These are phyloP conservation scores for Emydura subglobosa DNA, from an alignment of 2,113 vertebrate genomes.

Conservation along the genomic window DNA sequence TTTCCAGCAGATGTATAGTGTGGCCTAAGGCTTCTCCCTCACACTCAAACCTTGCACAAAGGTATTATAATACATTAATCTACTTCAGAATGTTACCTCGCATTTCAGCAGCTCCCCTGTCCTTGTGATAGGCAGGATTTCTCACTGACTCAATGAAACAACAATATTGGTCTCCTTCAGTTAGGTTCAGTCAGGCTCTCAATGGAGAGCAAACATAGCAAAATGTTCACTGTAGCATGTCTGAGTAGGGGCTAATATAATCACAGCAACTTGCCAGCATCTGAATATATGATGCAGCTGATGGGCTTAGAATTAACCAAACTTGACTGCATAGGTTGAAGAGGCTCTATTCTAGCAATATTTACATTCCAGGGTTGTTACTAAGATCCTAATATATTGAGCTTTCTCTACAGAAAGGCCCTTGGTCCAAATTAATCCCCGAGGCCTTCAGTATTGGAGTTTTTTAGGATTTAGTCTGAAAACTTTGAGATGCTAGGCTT, in stretches of 20 bases:
- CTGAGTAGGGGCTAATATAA: not conserved
- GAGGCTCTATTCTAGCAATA: not conserved
- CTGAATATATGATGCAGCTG: not conserved
- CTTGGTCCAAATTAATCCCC: fast-evolving
- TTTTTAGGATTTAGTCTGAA: not conserved
- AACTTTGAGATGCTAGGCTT: not conserved
- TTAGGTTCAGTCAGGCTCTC: not conserved
- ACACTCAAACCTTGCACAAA: not conserved
- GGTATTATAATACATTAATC: not conserved
- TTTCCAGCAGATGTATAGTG: not conserved
- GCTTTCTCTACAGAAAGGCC: not conserved
- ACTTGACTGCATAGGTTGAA: not conserved
- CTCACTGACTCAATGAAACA: not conserved
- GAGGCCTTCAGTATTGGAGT: not conserved
- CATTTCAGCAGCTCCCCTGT: not conserved
- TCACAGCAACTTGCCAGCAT: not conserved
- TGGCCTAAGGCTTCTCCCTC: not conserved
- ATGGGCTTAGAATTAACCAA: not conserved
- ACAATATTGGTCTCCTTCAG: not conserved
- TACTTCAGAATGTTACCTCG: not conserved
- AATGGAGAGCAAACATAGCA: not conserved
- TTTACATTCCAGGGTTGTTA: not conserved
- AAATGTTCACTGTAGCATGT: not conserved
- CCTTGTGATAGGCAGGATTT: not conserved
- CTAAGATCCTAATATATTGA: not conserved